These are phyloP conservation scores for Furcula furcula DNA, from an alignment of 2,888 invertebrate species.

Conservation along the genomic window DNA sequence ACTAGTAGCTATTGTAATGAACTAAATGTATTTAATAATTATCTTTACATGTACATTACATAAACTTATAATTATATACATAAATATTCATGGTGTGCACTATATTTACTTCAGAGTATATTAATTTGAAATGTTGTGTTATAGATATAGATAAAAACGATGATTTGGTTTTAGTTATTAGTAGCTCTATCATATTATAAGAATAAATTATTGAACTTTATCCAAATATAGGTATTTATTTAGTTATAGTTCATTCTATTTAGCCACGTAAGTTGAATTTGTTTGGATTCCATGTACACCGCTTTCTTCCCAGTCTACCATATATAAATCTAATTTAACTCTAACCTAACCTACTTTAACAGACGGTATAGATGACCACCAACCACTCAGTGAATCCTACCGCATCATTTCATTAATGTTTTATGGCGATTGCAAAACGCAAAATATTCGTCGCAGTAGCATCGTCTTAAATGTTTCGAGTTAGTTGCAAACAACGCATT, in stretches of 20 bases:
- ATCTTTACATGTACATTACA: slow-evolving; percentile 43
- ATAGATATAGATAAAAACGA: slow-evolving; percentile 15
- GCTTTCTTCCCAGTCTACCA: slow-evolving; percentile 26
- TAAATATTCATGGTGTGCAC: slow-evolving; percentile 50
- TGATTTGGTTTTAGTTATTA: slow-evolving; percentile 23
- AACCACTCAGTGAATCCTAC: no score
- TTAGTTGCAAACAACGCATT: no score
- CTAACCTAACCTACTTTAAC: no score
- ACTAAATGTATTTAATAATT: slow-evolving; percentile 57
- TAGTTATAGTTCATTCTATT: slow-evolving; percentile 21
- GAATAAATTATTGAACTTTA: slow-evolving; percentile 19
- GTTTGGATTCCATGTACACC: slow-evolving; percentile 23
- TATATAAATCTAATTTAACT: slow-evolving; percentile 8
- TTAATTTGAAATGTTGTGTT: slow-evolving; percentile 38
- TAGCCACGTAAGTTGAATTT: slow-evolving; percentile 16
- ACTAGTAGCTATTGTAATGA: slow-evolving; percentile 62
- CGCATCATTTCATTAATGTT: no score
- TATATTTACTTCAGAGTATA: slow-evolving; percentile 32
- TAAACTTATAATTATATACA: slow-evolving; percentile 24
- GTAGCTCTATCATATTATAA: slow-evolving; percentile 9
- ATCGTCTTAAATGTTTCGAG: no score
- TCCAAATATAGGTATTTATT: slow-evolving; percentile 25
- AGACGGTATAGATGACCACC: no score
- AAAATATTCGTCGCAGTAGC: no score
- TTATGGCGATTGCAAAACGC: no score